Conservation (phyloP, 1,140 invertebrate genomes). For the Conus ventricosus region DNA sequence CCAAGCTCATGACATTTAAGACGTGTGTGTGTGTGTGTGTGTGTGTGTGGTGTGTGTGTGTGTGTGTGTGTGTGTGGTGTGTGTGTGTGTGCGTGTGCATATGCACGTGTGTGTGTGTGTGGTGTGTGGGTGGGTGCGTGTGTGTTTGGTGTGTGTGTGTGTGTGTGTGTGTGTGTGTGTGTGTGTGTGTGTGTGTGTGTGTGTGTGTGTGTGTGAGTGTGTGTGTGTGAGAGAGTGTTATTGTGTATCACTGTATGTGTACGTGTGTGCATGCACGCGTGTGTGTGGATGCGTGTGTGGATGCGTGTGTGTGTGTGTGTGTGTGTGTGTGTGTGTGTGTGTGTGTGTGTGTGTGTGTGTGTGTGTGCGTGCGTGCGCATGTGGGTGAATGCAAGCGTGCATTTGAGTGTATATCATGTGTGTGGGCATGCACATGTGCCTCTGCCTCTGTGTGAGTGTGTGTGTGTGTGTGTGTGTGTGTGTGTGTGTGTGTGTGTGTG, state of each 20-base stretch:
- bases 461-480: too few relatives aligned
- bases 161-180: slow-evolving; percentile 16
- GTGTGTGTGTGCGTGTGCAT: too few relatives aligned
- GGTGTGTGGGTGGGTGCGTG: background rate
- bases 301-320: background rate
- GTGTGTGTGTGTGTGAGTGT: background rate
- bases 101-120: too few relatives aligned
- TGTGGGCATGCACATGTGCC: too few relatives aligned
- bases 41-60: too few relatives aligned
- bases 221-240: background rate
- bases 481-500: too few relatives aligned
- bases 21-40: too few relatives aligned
- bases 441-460: too few relatives aligned
- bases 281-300: background rate
- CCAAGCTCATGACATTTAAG: too few relatives aligned
- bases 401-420: background rate
- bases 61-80: too few relatives aligned
- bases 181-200: slow-evolving; percentile 23
- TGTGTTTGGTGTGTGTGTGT: background rate
- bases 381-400: background rate
- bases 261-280: background rate
- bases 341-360: slow-evolving; percentile 1
- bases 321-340: background rate
- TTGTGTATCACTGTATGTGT: background rate
- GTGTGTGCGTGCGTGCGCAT: background rate